Evolutionary conservation across 2,888 invertebrate species (phyloP), one percentile per base, ranked within the genome.

Genomic region (Lysandra bellargus): DNA sequence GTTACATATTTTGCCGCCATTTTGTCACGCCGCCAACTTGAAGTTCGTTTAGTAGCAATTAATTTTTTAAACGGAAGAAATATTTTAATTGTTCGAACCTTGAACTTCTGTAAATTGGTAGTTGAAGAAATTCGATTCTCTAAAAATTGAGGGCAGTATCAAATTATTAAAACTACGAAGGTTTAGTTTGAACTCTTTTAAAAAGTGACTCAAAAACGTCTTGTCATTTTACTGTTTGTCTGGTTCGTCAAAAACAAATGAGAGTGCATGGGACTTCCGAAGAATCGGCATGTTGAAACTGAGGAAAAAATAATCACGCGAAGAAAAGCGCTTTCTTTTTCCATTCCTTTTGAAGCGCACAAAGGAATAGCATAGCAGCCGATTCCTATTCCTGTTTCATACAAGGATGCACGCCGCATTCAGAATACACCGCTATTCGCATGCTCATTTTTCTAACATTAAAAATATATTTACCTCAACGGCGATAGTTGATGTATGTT

Each of bases 271-370:
- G 57, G 49, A 53, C 30, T 33, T 57, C 30, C 57, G 33, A 53
- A 6, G 53, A 33, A 57, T 76, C 33, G 76, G 14, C 76, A 53
- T 76, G 76, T 76, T 53, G 76, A 76, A 76, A 44, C 40, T 44
- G 57, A 78, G 49, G 33, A 61, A 61, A 61, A 78, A 79, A 61
- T 79, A 79, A 79, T 79, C 79, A 79, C n/a, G 53, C 49, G 75
- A 79, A 79, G 79, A 79, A 78, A 79, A 75, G 61, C 75, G 49
- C 61, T 72, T 61, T 60, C 75, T 75, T 61, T 79, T 74, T 79
- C 75, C 79, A 60, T 79, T 75, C 49, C 49, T 76, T 76, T 76
- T 53, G 49, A 76, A 57, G 30, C 14, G 30, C 23, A 76, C 76
- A 76, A 76, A 57, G 57, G 76, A 76, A 74, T 74, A 74, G 74